Evolutionary conservation across 2,113 vertebrate genomes (phyloP).

Genomic region (Tor tambroides): DNA sequence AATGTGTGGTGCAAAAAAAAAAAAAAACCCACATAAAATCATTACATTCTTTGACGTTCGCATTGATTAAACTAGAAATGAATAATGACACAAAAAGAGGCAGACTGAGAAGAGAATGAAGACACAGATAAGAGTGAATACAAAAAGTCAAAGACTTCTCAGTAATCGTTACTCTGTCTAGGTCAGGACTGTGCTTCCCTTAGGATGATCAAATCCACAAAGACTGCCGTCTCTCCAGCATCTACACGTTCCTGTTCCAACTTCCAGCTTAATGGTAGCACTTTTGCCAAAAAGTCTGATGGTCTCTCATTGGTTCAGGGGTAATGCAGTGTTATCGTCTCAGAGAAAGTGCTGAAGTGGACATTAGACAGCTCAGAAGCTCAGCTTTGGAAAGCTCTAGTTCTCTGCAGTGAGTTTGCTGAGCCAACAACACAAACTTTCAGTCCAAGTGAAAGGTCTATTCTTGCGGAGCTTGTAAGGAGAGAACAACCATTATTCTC

Average conservation of each 20-base stretch:
- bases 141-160: constrained; percentile 5
- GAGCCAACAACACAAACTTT: constrained; percentile 21
- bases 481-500: constrained; percentile 12
- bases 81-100: not conserved
- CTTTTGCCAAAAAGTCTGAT: constrained; percentile 59
- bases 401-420: constrained; percentile 24
- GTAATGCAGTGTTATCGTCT: constrained; percentile 47
- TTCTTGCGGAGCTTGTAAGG: not conserved
- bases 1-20: no score
- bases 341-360: constrained; percentile 52
- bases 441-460: not conserved
- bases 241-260: constrained; percentile 57
- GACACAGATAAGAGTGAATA: constrained; percentile 3
- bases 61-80: not conserved
- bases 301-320: constrained; percentile 48
- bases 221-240: constrained; percentile 22
- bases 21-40: no score
- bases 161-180: not conserved
- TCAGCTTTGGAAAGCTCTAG: constrained; percentile 26
- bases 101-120: constrained; percentile 3
- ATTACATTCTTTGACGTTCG: not conserved
- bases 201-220: constrained; percentile 39
- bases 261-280: constrained; percentile 55
- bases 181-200: constrained; percentile 13
- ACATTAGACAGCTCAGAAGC: constrained; percentile 48